Percentiles rank a stretch among this genome's conserved stretches.
phyloP scores from a whole-genome alignment of 2,797 vertebrate species.

The Arrhamphus sclerolepis region DNA sequence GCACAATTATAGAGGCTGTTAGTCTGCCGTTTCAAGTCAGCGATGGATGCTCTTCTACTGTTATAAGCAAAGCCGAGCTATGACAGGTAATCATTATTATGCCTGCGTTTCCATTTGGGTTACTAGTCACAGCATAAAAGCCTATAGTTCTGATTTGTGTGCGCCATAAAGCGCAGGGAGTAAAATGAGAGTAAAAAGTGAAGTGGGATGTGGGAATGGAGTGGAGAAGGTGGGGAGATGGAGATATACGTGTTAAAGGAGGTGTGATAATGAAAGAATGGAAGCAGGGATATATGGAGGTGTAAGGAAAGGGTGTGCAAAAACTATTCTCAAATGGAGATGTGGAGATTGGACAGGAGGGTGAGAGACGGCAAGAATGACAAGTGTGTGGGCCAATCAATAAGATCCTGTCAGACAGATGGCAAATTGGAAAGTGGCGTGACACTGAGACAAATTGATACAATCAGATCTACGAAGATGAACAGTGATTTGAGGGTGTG shows the following conservation, averaged over 20 bases:
- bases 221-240: slow-evolving; percentile 40
- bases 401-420: slow-evolving; percentile 75
- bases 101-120: slow-evolving; percentile 68
- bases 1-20: slow-evolving; percentile 59
- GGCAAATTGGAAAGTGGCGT: slow-evolving; percentile 78
- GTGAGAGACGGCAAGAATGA: slow-evolving; percentile 69
- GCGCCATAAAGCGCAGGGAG: slow-evolving; percentile 59
- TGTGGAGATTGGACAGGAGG: slow-evolving; percentile 58
- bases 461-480: slow-evolving; percentile 76
- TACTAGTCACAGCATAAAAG: slow-evolving; percentile 74
- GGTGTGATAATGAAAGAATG: slow-evolving; percentile 68
- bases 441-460: slow-evolving; percentile 81
- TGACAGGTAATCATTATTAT: slow-evolving; percentile 76
- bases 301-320: slow-evolving; percentile 32
- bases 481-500: slow-evolving; percentile 44
- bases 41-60: slow-evolving; percentile 47
- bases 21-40: slow-evolving; percentile 55
- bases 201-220: slow-evolving; percentile 62
- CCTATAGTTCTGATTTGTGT: slow-evolving; percentile 69
- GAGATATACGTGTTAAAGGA: slow-evolving; percentile 56
- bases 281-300: slow-evolving; percentile 39
- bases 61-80: slow-evolving; percentile 63
- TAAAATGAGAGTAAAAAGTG: slow-evolving; percentile 53
- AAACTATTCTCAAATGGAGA: slow-evolving; percentile 68
- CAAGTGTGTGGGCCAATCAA: slow-evolving; percentile 77